Evolutionary conservation across 2,888 invertebrate genomes (phyloP), one percentile per base, ranked within the genome.

Genomic region (Ormyrus pomaceus): DNA sequence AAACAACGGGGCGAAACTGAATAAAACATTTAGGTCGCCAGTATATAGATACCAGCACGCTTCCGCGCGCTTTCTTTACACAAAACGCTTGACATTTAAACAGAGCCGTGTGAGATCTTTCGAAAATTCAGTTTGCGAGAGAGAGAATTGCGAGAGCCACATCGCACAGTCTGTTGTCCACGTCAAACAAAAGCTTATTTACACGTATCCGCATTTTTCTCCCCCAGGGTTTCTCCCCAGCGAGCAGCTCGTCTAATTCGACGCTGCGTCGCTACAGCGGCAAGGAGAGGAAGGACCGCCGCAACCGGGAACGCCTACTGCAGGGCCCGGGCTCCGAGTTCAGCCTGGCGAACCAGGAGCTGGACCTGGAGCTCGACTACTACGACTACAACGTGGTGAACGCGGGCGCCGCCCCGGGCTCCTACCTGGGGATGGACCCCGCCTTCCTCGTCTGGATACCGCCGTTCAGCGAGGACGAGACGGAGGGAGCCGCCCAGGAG

Each of bases 351-450:
- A 94, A 94, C 5, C 95, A 94, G 65, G 95, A 95, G 69, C 92
- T 92, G 65, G 96, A 96, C 86, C 92, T 96, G 87, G 96, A 97
- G 90, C 92, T 97, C 83, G 97, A 97, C 89, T 97, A 97, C 87
- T 96, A 97, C 87, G 96, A 97, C 88, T 97, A 97, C 86, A 96
- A 97, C 91, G 96, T 97, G 7, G 94, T 95, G 70, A 96, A 96
- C 88, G 91, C 92, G 0, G 95, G 95, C 81, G 95, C 96, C 8
- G 96, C 95, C 11, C 96, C 97, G 2, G 97, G 96, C 34, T 96
- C 96, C 0, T 96, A 96, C 87, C 91, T 96, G 78, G 96, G 96
- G 68, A 96, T 96, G 96, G 97, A 97, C 90, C 96, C 96, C 0
- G 96, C 96, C 0, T 96, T 96, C 89, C 91, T 96, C 65, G 95